Conservation (phyloP, 2,888 invertebrate genomes). For the Ornithoptera priamus region DNA sequence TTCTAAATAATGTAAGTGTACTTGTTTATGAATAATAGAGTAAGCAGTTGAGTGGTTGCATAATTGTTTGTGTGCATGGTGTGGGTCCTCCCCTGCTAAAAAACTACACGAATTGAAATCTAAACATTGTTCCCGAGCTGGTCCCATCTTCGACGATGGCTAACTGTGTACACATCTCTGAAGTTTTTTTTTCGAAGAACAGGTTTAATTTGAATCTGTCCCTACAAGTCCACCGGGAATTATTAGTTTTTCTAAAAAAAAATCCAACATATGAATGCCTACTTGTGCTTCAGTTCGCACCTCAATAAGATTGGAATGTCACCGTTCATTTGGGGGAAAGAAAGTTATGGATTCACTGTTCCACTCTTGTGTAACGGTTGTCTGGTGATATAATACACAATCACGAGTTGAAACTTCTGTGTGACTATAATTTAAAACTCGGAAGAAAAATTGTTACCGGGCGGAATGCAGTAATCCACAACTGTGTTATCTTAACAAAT, state of each 20-base stretch:
- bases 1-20: constrained; percentile 36
- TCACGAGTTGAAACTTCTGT: constrained; percentile 35
- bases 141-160: constrained; percentile 81
- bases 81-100: constrained; percentile 64
- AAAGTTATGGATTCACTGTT: constrained; percentile 27
- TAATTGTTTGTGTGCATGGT: constrained; percentile 58
- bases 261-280: constrained; percentile 41
- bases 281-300: constrained; percentile 57
- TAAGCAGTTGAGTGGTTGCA: constrained; percentile 49
- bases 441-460: constrained; percentile 76
- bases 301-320: constrained; percentile 80
- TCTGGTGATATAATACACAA: constrained; percentile 3
- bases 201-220: constrained; percentile 12
- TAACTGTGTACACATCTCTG: constrained; percentile 59
- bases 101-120: constrained; percentile 71
- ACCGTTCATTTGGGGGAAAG: constrained; percentile 70
- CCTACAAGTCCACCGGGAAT: not conserved
- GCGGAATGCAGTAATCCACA: constrained; percentile 81
- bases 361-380: not conserved
- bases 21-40: constrained; percentile 37
- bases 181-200: constrained; percentile 21
- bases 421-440: constrained; percentile 59
- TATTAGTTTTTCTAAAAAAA: constrained; percentile 31
- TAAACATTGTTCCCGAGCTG: constrained; percentile 79
- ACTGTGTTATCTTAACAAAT: constrained; percentile 75